Evolutionary conservation across 2,113 vertebrate species (phyloP).

Genomic region (Perccottus glenii): DNA sequence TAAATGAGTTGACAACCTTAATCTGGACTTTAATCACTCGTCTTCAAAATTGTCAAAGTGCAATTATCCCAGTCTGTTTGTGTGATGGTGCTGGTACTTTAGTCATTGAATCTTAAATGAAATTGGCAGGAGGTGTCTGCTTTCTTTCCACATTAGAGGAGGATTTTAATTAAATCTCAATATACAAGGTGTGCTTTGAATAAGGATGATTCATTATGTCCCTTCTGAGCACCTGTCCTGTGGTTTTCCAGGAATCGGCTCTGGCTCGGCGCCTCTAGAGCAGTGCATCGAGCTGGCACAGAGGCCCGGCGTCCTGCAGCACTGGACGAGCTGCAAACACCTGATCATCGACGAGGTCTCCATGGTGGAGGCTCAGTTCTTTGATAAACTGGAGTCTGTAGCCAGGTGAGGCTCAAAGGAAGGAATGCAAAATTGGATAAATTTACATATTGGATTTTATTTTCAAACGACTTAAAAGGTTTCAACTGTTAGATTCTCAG

Average conservation of each 20-base stretch:
- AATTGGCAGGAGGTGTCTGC: not conserved
- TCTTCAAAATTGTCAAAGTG: too few relatives aligned
- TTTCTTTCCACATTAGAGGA: not conserved
- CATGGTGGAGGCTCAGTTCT: slow-evolving; percentile 95
- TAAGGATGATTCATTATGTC: slow-evolving; percentile 7
- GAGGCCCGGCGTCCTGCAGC: slow-evolving; percentile 86
- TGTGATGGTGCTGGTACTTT: not conserved
- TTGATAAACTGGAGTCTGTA: slow-evolving; percentile 93
- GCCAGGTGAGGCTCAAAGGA: slow-evolving; percentile 82
- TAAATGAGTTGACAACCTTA: too few relatives aligned
- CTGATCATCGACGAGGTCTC: slow-evolving; percentile 96
- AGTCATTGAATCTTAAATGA: slow-evolving; percentile 23
- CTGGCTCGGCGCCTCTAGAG: slow-evolving; percentile 86
- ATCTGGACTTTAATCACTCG: too few relatives aligned
- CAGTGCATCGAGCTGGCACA: slow-evolving; percentile 92
- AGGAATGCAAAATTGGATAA: not conserved
- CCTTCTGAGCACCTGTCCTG: slow-evolving; percentile 4
- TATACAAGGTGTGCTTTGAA: not conserved
- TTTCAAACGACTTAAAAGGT: too few relatives aligned
- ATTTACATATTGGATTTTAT: too few relatives aligned
- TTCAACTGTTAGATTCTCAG: too few relatives aligned
- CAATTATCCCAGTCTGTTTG: not conserved
- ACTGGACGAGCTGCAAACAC: slow-evolving; percentile 90
- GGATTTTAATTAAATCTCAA: slow-evolving; percentile 31
- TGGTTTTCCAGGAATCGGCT: slow-evolving; percentile 85